Evolutionary conservation across 2,113 vertebrate species (phyloP), one percentile per base, ranked within the genome.

Genomic region (Megaceryle maxima): DNA sequence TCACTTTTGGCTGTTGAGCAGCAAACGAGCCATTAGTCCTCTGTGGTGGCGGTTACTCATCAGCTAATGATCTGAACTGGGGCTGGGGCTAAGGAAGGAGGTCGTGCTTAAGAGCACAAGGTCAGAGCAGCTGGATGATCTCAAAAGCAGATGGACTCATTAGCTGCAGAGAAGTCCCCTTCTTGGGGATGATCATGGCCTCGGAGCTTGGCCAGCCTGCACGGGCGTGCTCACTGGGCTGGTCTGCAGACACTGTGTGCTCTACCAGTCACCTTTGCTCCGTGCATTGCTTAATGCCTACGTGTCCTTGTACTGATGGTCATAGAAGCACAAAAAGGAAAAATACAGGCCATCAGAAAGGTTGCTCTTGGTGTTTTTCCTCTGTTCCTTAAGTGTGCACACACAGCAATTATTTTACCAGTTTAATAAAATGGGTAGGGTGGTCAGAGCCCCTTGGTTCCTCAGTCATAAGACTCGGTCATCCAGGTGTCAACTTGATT

Each of bases 31-130:
- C 85, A 92, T 97, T 96, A 91, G 89, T 91, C 51, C 28, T 29
- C 1, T 3, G 41, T 3, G 17, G 63, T 56, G 78, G 72, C 16
- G 5, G 51, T 33, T 83, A 8, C 64, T 83, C 56, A 5, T 82
- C 86, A 83, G 79, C 92, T 97, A 97, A 95, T 94, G 96, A 96
- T 93, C 80, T 78, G 92, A 94, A 22, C 44, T 20, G 85, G 73
- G 81, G 78, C 50, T 0, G 29, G 95, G 94, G 41, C 50, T 48
- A 53, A 94, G 83, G 77, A 79, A 74, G 91, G 84, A 82, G 74
- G 62, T 84, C 6, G 2, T 16, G 10, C 51, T 91, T 91, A 74
- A 87, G 80, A 83, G 84, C 81, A 35, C 44, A 25, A 91, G 95
- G 93, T 94, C 82, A 55, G 62, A 79, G 75, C 78, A 83, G 69